These are phyloP conservation scores for Athripsodes cinereus DNA, from an alignment of 2,888 invertebrate genomes.

Conservation along the genomic window DNA sequence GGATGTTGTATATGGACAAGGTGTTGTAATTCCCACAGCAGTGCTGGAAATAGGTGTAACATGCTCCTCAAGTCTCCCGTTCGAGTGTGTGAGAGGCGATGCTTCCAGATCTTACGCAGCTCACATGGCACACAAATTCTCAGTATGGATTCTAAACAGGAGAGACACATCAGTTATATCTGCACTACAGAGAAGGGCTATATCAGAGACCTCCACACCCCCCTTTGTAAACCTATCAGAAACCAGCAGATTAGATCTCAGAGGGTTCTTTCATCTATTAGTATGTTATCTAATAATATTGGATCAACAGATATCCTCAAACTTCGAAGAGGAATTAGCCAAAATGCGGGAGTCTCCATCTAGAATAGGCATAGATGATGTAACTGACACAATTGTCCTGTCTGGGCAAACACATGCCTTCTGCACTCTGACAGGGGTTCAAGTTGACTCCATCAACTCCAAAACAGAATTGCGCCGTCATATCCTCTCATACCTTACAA, in stretches of 20 bases:
- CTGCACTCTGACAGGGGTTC: neutral
- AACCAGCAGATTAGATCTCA: neutral
- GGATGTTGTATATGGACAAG: neutral
- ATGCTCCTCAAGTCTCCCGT: neutral
- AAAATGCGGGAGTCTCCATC: neutral
- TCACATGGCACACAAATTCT: neutral
- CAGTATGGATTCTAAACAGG: neutral
- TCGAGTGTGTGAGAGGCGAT: neutral
- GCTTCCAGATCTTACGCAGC: neutral
- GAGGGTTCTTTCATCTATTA: neutral
- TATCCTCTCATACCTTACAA: neutral
- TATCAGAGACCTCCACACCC: neutral
- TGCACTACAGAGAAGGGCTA: neutral
- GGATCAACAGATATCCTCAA: neutral
- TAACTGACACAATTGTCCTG: neutral
- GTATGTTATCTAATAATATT: neutral
- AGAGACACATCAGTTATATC: neutral
- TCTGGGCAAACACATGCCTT: neutral
- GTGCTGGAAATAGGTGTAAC: neutral
- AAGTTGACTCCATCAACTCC: neutral
- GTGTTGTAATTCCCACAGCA: neutral
- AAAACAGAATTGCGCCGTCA: neutral
- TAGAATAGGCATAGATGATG: neutral
- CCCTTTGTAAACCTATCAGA: neutral
- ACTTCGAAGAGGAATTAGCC: neutral